These are phyloP conservation scores for Cephus nigrinus DNA, from an alignment of 2,888 invertebrate species.

Conservation along the genomic window DNA sequence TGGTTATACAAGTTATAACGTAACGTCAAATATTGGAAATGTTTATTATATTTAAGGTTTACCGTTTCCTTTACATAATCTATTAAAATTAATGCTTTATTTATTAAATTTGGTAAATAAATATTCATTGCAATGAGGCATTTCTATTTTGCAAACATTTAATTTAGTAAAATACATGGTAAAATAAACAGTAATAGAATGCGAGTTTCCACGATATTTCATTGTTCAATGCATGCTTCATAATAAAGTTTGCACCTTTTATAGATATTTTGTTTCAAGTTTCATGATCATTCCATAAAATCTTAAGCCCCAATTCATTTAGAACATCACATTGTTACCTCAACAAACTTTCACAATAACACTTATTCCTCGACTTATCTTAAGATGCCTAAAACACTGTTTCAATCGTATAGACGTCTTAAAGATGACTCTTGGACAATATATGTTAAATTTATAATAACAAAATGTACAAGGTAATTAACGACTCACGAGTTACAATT, in stretches of 20 bases:
- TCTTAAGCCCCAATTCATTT: background rate
- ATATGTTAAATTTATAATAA: conserved; percentile 18
- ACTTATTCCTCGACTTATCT: background rate
- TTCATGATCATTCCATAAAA: background rate
- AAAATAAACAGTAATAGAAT: conserved; percentile 44
- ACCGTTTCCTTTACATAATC: conserved; percentile 11
- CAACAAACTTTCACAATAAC: conserved; percentile 29
- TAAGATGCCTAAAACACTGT: background rate
- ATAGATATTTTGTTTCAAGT: background rate
- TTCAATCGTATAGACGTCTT: background rate
- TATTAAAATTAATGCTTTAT: conserved; percentile 15
- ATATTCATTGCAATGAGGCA: conserved; percentile 43
- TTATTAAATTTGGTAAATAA: conserved; percentile 32
- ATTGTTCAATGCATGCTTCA: background rate
- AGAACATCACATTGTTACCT: conserved; percentile 27
- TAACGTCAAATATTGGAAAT: conserved; percentile 19
- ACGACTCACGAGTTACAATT: conserved; percentile 22
- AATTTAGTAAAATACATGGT: conserved; percentile 56
- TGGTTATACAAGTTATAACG: conserved; percentile 14
- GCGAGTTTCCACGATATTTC: background rate
- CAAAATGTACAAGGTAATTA: conserved; percentile 33
- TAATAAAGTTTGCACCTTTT: background rate
- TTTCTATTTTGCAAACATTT: conserved; percentile 48
- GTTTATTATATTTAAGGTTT: conserved; percentile 12
- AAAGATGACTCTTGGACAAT: background rate